Evolutionary conservation across 2,797 vertebrate species (phyloP), one percentile per base, ranked within the genome.

Genomic region (Cetoscarus ocellatus): DNA sequence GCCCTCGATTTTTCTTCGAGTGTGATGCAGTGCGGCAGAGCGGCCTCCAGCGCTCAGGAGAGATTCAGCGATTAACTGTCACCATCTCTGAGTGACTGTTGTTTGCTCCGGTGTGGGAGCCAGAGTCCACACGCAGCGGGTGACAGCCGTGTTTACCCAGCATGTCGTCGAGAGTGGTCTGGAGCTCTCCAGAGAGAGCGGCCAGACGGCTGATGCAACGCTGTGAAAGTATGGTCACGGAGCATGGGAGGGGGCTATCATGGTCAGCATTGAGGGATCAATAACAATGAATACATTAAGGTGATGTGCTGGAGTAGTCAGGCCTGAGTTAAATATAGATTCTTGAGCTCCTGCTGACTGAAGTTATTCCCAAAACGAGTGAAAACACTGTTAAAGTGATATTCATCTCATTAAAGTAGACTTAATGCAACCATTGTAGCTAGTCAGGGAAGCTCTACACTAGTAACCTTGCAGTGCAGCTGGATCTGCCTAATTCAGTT

Each of bases 201-300:
- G 61, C 45, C 73, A 75, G 52, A 48, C 15, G 48, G 14, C 18
- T 88, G 86, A 88, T 67, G 83, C 78, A 88, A 89, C 18, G 11
- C 6, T 14, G 66, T 66, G 63, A 73, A 78, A 2, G 9, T 45
- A 49, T 8, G 57, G 45, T 65, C 59, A 61, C 38, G 36, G 38
- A 10, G 14, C 45, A 10, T 44, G 18, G 11, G 6, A 51, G 39
- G 11, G 6, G 51, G 39, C 34, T 11, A n/a, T 15, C 45, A 19
- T 49, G 61, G 42, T 6, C 56, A 49, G 49, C 64, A 44, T 9
- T 44, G 68, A 55, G 43, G 42, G 61, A 18, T 67, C 36, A 61
- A 3, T 59, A 55, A 45, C 61, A 64, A 69, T 5, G 15, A 49
- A 79, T 51, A 6, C 40, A 43, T 43, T 36, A 55, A 14, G 13